A percentile compares a stretch with the other conserved stretches of the same genome.
These are phyloP conservation scores for Trichonephila inaurata DNA, from an alignment of 1,140 invertebrate species.

Conservation along the genomic window DNA sequence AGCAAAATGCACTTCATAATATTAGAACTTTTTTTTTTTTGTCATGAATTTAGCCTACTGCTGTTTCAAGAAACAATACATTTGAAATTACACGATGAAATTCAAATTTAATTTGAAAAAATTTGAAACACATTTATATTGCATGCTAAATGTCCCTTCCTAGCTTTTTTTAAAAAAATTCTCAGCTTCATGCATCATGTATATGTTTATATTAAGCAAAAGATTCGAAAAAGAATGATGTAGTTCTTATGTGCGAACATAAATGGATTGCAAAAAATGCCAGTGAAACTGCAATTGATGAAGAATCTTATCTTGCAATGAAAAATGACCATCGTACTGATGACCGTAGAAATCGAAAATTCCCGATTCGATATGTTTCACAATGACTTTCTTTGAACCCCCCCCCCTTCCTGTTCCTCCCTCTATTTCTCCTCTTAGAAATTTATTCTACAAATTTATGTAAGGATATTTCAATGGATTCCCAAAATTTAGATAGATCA, in stretches of 20 bases:
- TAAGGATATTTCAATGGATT: not conserved
- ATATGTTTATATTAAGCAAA: not conserved
- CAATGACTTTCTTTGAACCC: too few relatives aligned
- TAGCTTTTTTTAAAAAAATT: too few relatives aligned
- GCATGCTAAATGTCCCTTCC: too few relatives aligned
- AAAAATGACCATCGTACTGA: not conserved
- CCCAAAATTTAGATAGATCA: not conserved
- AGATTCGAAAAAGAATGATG: not conserved
- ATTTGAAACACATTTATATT: too few relatives aligned
- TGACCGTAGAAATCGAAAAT: not conserved
- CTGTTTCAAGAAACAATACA: too few relatives aligned
- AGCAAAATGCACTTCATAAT: too few relatives aligned
- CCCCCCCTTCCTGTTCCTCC: not conserved
- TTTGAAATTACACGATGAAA: too few relatives aligned
- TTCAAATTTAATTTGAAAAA: too few relatives aligned
- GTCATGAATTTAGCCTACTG: too few relatives aligned
- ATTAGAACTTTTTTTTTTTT: too few relatives aligned
- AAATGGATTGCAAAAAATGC: not conserved
- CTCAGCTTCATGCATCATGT: too few relatives aligned
- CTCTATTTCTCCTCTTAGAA: not conserved
- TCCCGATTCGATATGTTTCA: too few relatives aligned
- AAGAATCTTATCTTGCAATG: not conserved
- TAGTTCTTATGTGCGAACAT: not conserved
- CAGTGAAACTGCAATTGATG: not conserved
- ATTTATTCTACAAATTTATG: not conserved